Conservation (phyloP, 2,113 vertebrate species). For the Pogonocichla stellata region DNA sequence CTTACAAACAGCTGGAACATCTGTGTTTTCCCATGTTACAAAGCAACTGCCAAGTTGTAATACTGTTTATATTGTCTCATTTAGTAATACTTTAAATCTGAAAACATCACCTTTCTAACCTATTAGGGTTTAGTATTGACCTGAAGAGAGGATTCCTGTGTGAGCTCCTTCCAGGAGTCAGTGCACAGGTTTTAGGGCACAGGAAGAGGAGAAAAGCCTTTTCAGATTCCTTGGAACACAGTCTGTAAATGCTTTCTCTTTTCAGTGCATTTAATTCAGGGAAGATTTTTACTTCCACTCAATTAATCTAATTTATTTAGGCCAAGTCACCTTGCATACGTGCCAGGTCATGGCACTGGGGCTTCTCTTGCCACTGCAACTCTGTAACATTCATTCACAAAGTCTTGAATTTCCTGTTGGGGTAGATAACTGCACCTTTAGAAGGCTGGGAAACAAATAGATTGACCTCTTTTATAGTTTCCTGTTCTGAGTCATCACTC, state of each 20-base stretch:
- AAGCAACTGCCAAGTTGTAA: background rate
- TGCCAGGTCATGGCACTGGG: background rate
- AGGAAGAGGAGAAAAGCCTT: background rate
- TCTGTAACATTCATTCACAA: background rate
- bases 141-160: background rate
- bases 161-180: background rate
- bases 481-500: background rate
- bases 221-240: background rate
- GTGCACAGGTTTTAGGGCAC: background rate
- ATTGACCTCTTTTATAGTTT: background rate
- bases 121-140: background rate
- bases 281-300: background rate
- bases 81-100: background rate
- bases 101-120: background rate
- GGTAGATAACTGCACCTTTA: background rate
- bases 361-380: background rate
- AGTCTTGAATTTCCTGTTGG: slow-evolving; percentile 12
- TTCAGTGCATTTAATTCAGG: background rate
- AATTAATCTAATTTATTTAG: background rate
- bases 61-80: background rate
- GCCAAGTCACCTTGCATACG: background rate
- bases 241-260: background rate
- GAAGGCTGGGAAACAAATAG: background rate
- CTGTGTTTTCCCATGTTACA: background rate
- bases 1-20: background rate